Conservation (phyloP, 2,113 vertebrate genomes). For the Oenanthe oenanthe region DNA sequence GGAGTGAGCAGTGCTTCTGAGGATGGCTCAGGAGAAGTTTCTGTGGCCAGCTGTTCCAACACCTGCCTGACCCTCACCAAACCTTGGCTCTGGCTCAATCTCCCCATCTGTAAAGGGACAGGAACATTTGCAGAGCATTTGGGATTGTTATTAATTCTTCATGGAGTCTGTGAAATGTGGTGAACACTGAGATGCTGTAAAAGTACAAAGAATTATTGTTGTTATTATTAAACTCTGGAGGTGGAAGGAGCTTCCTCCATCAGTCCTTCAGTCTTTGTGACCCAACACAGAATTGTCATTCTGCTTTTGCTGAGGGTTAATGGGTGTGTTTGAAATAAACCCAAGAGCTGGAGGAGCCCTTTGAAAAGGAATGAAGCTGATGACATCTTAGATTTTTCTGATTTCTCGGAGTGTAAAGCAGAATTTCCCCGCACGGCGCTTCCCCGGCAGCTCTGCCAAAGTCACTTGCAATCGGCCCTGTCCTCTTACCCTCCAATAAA, state of each 20-base stretch:
- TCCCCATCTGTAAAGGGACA: conserved; percentile 33
- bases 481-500: conserved; percentile 68
- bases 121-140: conserved; percentile 47
- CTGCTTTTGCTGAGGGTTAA: neutral
- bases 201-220: conserved; percentile 36
- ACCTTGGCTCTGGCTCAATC: conserved; percentile 49
- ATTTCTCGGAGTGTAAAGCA: neutral
- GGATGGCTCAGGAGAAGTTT: neutral
- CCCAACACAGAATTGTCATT: neutral
- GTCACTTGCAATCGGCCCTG: conserved; percentile 56
- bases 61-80: conserved; percentile 29
- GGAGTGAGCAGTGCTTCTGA: neutral
- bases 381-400: conserved; percentile 29
- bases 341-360: neutral
- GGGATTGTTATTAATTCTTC: conserved; percentile 39
- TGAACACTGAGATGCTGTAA: conserved; percentile 41
- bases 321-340: neutral
- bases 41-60: neutral
- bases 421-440: neutral
- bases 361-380: conserved; percentile 17
- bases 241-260: conserved; percentile 29
- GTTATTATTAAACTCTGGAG: conserved; percentile 41
- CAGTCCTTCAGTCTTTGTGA: conserved; percentile 23
- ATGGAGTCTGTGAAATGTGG: conserved; percentile 24
- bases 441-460: conserved; percentile 23